Evolutionary conservation across 2,888 invertebrate species (phyloP), one percentile per base, ranked within the genome.

Genomic region (Liodrosophila aerea): DNA sequence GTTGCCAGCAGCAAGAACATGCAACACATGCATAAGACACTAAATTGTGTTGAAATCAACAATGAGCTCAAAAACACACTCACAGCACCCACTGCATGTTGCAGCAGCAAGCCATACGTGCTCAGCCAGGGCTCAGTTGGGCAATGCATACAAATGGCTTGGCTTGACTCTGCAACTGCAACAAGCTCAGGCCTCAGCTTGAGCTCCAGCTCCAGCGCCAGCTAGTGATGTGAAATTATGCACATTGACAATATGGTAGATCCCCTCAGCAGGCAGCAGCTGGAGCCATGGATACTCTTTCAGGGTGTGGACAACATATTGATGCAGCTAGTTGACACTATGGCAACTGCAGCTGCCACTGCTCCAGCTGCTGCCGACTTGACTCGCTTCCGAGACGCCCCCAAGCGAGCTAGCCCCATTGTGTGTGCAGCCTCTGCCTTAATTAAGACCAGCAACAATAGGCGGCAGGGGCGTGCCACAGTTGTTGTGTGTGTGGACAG

Each of bases 1-100:
- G 77, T 65, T 58, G 63, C 70, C 34, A 46, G 34, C 41, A 39
- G 12, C 57, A 40, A 56, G 62, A 58, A 46, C 59, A 39, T 15
- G 22, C 43, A 34, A 16, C 62, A 59, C 65, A 70, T 64, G 73
- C 67, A 82, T 74, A 86, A 82, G 80, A 75, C 80, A 77, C 83
- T 72, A 86, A 77, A 86, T 85, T 86, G 85, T 85, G 86, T 72
- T 82, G 86, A 85, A 86, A 86, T 82, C 85, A 86, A 82, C 81
- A 85, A 80, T 86, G 78, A 85, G 85, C 69, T 72, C 66, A 70
- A 73, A 77, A 77, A 76, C 71, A 77, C 72, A 60, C 64, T 36
- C 66, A 58, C 47, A 58, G 51, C 39, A 34, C 34, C 36, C 41
- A 8, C 7, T 44, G 41, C 15, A 11, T 31, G 30, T 15, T 36